Base-by-base conservation (phyloP, 2,797 vertebrate species). In the Fistularia commersonii region DNA sequence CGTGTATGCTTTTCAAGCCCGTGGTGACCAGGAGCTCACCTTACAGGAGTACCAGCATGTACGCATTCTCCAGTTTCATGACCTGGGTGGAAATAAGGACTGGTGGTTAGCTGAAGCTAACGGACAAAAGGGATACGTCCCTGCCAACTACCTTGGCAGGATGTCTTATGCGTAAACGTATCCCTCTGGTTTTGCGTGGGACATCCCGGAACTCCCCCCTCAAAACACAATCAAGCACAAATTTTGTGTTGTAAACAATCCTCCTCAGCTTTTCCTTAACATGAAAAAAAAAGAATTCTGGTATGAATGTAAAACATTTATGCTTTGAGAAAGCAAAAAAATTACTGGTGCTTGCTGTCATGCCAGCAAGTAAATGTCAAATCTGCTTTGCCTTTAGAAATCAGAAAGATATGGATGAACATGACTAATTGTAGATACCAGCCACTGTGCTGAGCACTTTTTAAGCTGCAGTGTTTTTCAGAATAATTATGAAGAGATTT, bases 61-160 rank as follows among this genome's bases (percentile, higher is more conserved):
- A 54, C 91, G 87, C 5, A 96, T 99, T 72, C 88, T 98, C 44
- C 51, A 87, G 56, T 96, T 98, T 82, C 93, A 89, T 7, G 97
- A 99, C 81, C 83, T 94, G 47, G 94, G 94, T 43, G 96, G 97
- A 39, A 99, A 99, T 62, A 95, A 93, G 68, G 94, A 98, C 52
- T 98, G 97, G 97, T 98, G 97, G 97, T 72, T 99, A 35, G 97
- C 95, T 0, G 97, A 98, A 83, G 90, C 90, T 1, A 90, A 95
- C 11, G 97, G 97, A 46, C 93, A 94, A 65, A 94, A 66, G 64
- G 97, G 97, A 38, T 99, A 98, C 0, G 95, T 98, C 8, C 97
- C 96, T 0, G 95, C 97, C 56, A 98, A 95, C 89, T 96, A 97
- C 69, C 93, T 99, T 0, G 93, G 95, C 56, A 98, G 89, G 87